Conservation (phyloP, 2,888 invertebrate genomes). For the Elmis aenea region DNA sequence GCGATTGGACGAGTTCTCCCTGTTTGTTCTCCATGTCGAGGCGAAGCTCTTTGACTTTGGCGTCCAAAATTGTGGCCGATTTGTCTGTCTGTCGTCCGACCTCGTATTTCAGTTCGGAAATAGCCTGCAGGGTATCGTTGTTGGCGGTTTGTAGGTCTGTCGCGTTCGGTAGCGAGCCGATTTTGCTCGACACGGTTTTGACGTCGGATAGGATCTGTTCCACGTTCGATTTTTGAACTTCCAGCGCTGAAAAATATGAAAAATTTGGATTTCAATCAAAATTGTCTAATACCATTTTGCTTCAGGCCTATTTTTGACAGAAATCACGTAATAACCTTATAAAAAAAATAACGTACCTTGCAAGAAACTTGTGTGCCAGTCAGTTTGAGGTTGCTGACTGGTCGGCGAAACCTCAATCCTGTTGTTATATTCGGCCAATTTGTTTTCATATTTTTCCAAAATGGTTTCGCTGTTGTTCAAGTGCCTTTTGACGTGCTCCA, state of each 20-base stretch:
- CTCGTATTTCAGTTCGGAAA: slow-evolving; percentile 53
- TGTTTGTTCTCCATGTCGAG: slow-evolving; percentile 29
- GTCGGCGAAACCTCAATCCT: slow-evolving; percentile 27
- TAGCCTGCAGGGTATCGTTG: slow-evolving; percentile 57
- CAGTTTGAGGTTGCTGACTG: slow-evolving; percentile 30
- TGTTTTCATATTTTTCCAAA: slow-evolving; percentile 54
- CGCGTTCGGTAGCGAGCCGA: slow-evolving; percentile 45
- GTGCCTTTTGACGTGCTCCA: slow-evolving; percentile 46
- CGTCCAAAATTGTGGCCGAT: slow-evolving; percentile 10
- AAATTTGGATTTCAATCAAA: too few relatives aligned
- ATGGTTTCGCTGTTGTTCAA: slow-evolving; percentile 52
- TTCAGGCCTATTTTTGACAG: too few relatives aligned
- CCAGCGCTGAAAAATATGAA: slow-evolving; percentile 29
- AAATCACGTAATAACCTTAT: background rate
- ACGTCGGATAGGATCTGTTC: slow-evolving; percentile 37
- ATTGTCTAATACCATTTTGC: slow-evolving; percentile 3
- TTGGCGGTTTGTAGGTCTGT: slow-evolving; percentile 53
- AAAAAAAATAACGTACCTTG: slow-evolving; percentile 30
- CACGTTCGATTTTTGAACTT: slow-evolving; percentile 36
- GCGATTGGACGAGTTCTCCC: slow-evolving; percentile 30
- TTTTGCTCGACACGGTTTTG: slow-evolving; percentile 30
- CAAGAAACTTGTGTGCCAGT: slow-evolving; percentile 39
- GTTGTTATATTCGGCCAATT: slow-evolving; percentile 49
- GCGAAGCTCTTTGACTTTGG: slow-evolving; percentile 24
- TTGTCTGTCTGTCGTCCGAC: slow-evolving; percentile 2